Percentiles rank a stretch among this genome's conserved stretches.
Evolutionary conservation across 2,113 vertebrate species (phyloP).

Genomic region (Coregonus clupeaformis): DNA sequence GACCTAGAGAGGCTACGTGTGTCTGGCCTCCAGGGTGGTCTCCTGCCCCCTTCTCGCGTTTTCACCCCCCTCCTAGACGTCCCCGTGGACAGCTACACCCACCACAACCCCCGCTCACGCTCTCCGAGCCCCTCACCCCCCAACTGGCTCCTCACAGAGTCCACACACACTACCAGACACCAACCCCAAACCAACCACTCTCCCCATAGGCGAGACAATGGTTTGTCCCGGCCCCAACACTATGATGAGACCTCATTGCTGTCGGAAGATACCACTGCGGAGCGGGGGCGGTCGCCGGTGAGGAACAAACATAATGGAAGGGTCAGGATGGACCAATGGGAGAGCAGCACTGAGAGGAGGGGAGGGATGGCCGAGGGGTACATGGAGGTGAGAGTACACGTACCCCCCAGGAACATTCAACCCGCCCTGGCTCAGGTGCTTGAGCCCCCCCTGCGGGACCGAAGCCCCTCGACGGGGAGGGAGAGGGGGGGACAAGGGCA

Average conservation of each 20-base stretch:
- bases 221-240: not conserved
- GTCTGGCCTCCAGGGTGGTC: conserved; percentile 58
- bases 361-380: conserved; percentile 53
- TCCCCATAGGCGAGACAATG: conserved; percentile 45
- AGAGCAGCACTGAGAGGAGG: conserved; percentile 61
- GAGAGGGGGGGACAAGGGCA: not conserved
- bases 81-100: conserved; percentile 81
- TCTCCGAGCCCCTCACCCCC: conserved; percentile 60
- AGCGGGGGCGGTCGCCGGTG: conserved; percentile 66
- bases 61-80: conserved; percentile 85
- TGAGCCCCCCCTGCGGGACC: conserved; percentile 31
- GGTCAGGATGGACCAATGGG: conserved; percentile 39
- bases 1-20: conserved; percentile 73
- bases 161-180: conserved; percentile 35
- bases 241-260: conserved; percentile 40
- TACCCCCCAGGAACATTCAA: conserved; percentile 64
- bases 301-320: conserved; percentile 59
- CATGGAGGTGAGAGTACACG: conserved; percentile 68
- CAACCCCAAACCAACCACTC: conserved; percentile 41
- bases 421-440: conserved; percentile 72
- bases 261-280: conserved; percentile 33
- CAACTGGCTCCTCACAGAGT: conserved; percentile 72
- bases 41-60: conserved; percentile 63
- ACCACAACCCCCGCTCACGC: conserved; percentile 39
- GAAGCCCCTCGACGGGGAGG: conserved; percentile 37